Conservation (phyloP, 2,113 vertebrate species). For the Neodon shergylaensis region DNA sequence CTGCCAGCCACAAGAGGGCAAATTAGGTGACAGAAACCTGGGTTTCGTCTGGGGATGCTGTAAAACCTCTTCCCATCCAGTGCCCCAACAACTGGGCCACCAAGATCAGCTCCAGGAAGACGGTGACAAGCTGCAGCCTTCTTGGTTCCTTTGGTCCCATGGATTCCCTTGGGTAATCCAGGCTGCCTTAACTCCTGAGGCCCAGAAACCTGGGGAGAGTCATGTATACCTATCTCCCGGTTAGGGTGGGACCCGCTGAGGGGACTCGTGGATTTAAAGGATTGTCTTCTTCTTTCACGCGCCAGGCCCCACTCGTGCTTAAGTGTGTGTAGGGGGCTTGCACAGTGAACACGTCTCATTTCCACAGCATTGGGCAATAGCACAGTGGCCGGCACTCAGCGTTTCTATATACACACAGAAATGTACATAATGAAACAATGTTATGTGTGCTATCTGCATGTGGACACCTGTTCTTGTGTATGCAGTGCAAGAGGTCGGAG, state of each 20-base stretch:
- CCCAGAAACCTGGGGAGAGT: background rate
- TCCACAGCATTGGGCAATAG: background rate
- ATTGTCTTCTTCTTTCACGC: too few relatives aligned
- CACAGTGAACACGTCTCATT: accelerated
- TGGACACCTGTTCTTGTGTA: background rate
- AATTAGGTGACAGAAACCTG: background rate
- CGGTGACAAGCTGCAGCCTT: background rate
- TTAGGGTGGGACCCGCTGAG: background rate
- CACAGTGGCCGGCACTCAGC: accelerated
- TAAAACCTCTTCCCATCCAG: background rate
- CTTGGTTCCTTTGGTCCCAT: too few relatives aligned
- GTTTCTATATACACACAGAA: background rate
- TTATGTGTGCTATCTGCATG: background rate
- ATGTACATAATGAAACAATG: background rate
- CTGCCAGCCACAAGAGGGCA: background rate
- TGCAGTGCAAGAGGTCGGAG: background rate
- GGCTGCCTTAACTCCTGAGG: background rate
- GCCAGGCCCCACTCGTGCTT: background rate
- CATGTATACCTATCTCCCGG: accelerated
- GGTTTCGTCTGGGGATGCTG: background rate
- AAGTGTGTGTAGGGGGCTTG: too few relatives aligned
- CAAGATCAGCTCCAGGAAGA: background rate
- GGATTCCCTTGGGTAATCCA: background rate
- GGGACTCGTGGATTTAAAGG: background rate
- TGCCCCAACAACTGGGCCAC: background rate